These are phyloP conservation scores for Tyrophagus putrescentiae DNA, from an alignment of 1,140 invertebrate genomes.

Conservation along the genomic window DNA sequence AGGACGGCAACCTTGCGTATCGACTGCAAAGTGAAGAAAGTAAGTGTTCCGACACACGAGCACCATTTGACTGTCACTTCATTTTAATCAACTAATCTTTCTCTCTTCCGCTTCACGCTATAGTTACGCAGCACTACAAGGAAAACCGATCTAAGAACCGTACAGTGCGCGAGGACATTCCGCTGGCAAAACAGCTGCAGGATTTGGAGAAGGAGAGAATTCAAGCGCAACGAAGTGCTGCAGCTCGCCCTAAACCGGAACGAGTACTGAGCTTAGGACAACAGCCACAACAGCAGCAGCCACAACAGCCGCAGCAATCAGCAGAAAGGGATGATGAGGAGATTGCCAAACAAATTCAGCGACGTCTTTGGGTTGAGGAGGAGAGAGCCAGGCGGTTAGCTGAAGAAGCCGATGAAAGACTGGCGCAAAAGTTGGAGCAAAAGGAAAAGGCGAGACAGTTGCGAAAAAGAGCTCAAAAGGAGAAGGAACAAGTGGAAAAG, in stretches of 20 bases:
- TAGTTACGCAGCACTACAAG: slow-evolving; percentile 63
- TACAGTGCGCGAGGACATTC: slow-evolving; percentile 70
- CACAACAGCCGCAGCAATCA: too few species aligned
- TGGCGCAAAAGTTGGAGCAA: slow-evolving; percentile 26
- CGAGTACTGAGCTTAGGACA: slow-evolving; percentile 41
- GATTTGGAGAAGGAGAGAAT: slow-evolving; percentile 52
- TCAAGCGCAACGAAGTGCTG: slow-evolving; percentile 45
- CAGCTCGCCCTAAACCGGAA: slow-evolving; percentile 45
- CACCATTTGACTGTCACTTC: slow-evolving; percentile 1
- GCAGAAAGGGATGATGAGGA: slow-evolving; percentile 50
- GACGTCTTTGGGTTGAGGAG: slow-evolving; percentile 29
- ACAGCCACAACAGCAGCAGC: too few species aligned
- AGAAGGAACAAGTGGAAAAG: slow-evolving; percentile 33
- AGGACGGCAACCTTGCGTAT: slow-evolving; percentile 76
- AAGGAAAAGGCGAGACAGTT: slow-evolving; percentile 34
- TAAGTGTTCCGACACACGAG: slow-evolving; percentile 36
- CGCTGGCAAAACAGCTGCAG: slow-evolving; percentile 64
- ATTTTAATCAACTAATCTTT: too few species aligned
- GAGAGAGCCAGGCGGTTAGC: slow-evolving; percentile 22
- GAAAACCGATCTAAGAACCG: slow-evolving; percentile 72
- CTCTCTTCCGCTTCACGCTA: slow-evolving; percentile 24
- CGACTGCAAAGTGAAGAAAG: slow-evolving; percentile 78
- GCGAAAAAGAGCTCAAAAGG: slow-evolving; percentile 32
- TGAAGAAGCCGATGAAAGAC: slow-evolving; percentile 32
- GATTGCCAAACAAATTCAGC: slow-evolving; percentile 32